Conservation (phyloP, 2,888 invertebrate species). For the Heliothis peltigera region DNA sequence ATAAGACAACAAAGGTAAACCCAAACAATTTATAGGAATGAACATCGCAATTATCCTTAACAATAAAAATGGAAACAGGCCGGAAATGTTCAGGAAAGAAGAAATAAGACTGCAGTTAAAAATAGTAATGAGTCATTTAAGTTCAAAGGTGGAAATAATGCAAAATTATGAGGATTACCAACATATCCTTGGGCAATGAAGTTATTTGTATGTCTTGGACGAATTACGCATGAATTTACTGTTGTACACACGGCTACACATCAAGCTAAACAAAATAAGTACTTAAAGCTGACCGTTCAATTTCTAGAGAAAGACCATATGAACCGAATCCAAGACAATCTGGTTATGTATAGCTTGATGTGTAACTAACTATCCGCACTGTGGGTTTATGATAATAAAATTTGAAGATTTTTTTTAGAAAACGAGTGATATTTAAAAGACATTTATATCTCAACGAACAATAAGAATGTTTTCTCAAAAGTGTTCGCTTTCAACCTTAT, state of each 20-base stretch:
- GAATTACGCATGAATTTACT: slow-evolving; percentile 28
- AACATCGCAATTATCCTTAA: slow-evolving; percentile 38
- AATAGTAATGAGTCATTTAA: slow-evolving; percentile 21
- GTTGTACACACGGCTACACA: no score
- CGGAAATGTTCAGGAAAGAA: slow-evolving; percentile 38
- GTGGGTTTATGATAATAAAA: slow-evolving; percentile 9
- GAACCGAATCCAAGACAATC: no score
- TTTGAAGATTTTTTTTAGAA: neutral
- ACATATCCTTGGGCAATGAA: slow-evolving; percentile 37
- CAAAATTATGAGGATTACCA: slow-evolving; percentile 32
- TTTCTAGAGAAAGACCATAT: no score
- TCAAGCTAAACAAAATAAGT: no score
- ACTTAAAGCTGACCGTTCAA: no score
- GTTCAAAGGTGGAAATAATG: slow-evolving; percentile 37
- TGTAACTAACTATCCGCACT: no score
- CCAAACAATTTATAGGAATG: slow-evolving; percentile 9
- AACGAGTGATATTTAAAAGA: neutral
- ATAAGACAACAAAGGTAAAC: neutral
- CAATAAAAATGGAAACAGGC: slow-evolving; percentile 39
- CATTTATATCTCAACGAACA: neutral
- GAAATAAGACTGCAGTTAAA: slow-evolving; percentile 26
- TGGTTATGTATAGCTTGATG: no score
- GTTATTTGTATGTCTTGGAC: slow-evolving; percentile 6
- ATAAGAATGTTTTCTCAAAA: neutral
- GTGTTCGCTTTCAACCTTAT: no score